Base-by-base conservation (phyloP, 1,140 invertebrate genomes). In the Pantala flavescens region DNA sequence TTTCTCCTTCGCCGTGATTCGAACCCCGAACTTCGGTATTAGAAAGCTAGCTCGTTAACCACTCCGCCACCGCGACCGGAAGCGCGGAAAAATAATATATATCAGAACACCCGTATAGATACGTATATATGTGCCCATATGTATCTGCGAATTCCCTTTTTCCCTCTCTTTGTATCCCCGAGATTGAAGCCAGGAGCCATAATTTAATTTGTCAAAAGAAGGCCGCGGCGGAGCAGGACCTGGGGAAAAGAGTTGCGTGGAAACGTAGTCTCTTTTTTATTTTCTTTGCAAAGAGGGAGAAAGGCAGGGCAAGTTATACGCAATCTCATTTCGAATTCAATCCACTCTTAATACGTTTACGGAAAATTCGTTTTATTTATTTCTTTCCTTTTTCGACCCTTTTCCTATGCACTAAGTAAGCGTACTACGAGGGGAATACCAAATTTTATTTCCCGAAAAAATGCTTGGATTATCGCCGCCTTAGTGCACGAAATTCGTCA, bases 121-220 rank as follows among this genome's bases (percentile, higher is more conserved):
- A 36, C 3, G 28, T 36, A 36, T 36, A 9, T 36, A 36, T 36
- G 28, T 36, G 9, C 28, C 28, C 28, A 36, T 36, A 36, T 36
- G 28, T 36, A 36, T 36, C 9, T 36, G 28, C 9, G 9, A 36
- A 16, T 21, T 63, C 12, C 49, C 14, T 63, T 63, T 63, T 14
- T 63, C 12, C n/a, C 49, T 63, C 49, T 63, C 49, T 63, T 63
- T 63, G 49, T 63, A 63, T 21, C 3, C 16, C 12, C 49, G 49
- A 63, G 49, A 63, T 63, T 63, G 49, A 63, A 63, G 16, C 49
- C 49, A 63, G 49, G 49, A 63, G 49, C 49, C 49, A 63, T 63
- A 63, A 63, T 63, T 63, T 63, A 63, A 63, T 63, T 63, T 63
- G 49, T 63, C 49, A 63, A 63, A 63, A 63, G 49, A 63, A 63